Evolutionary conservation across 2,113 vertebrate species (phyloP).

Genomic region (Hippocampus abdominalis): DNA sequence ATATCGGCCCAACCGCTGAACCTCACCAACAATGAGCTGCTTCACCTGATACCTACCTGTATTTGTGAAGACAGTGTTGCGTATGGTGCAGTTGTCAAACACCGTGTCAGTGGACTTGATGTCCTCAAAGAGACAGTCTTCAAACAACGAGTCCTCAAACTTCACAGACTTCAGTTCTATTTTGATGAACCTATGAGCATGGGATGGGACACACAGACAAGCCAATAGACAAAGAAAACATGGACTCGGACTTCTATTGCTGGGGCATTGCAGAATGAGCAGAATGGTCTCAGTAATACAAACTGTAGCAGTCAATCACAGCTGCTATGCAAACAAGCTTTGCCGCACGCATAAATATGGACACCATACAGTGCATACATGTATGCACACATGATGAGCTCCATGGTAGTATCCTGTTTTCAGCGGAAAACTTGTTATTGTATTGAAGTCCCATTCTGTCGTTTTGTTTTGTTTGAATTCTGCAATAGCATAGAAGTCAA

Average conservation of each 20-base stretch:
- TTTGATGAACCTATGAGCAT: slow-evolving; percentile 80
- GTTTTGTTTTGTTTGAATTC: slow-evolving; percentile 15
- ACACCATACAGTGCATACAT: slow-evolving; percentile 4
- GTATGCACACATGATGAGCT: slow-evolving; percentile 9
- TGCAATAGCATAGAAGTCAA: slow-evolving; percentile 48
- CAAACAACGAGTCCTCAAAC: slow-evolving; percentile 89
- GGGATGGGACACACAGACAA: slow-evolving; percentile 43
- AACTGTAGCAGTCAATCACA: neutral
- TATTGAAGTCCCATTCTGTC: slow-evolving; percentile 26
- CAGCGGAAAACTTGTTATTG: neutral
- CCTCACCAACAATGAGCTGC: neutral
- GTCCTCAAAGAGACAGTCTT: slow-evolving; percentile 89
- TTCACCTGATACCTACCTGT: slow-evolving; percentile 77
- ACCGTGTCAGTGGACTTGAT: slow-evolving; percentile 85
- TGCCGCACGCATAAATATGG: neutral
- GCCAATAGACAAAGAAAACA: slow-evolving; percentile 39
- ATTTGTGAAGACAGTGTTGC: slow-evolving; percentile 82
- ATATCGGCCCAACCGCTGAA: neutral
- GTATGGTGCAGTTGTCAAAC: slow-evolving; percentile 92
- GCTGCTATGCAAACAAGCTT: slow-evolving; percentile 4
- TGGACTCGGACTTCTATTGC: slow-evolving; percentile 50
- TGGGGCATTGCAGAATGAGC: slow-evolving; percentile 34
- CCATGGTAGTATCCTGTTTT: neutral
- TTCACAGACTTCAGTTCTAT: slow-evolving; percentile 93
- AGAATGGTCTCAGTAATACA: slow-evolving; percentile 19